These are phyloP conservation scores for Pollenia griseotomentosa DNA, from an alignment of 2,888 invertebrate genomes.

Conservation along the genomic window DNA sequence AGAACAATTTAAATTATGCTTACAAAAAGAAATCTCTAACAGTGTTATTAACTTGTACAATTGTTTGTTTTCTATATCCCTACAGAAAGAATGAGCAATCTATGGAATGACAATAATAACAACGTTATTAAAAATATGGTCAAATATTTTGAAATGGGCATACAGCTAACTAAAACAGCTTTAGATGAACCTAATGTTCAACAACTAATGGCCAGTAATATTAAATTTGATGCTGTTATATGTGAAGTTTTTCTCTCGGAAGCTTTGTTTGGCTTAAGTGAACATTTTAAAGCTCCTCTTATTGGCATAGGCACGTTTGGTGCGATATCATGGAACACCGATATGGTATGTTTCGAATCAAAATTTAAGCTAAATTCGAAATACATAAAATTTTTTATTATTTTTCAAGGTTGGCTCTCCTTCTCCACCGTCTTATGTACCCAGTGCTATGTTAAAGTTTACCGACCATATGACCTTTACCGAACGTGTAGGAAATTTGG, in stretches of 20 bases:
- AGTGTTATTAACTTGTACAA: too few relatives aligned
- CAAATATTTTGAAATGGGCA: slow-evolving; percentile 77
- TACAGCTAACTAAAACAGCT: slow-evolving; percentile 75
- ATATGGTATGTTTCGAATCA: slow-evolving; percentile 75
- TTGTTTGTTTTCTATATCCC: neutral
- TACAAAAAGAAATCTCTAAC: too few relatives aligned
- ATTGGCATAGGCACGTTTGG: slow-evolving; percentile 80
- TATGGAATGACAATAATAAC: slow-evolving; percentile 32
- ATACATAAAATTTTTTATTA: slow-evolving; percentile 59
- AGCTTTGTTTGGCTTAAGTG: slow-evolving; percentile 81
- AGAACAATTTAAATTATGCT: too few relatives aligned
- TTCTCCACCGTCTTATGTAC: slow-evolving; percentile 82
- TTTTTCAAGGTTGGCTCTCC: slow-evolving; percentile 78
- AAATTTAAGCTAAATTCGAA: neutral
- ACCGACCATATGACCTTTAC: slow-evolving; percentile 82
- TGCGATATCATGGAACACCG: slow-evolving; percentile 80
- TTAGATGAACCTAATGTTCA: slow-evolving; percentile 76
- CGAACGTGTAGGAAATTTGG: slow-evolving; percentile 81
- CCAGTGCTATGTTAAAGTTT: slow-evolving; percentile 78
- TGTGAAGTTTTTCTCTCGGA: slow-evolving; percentile 83
- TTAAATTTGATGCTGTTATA: slow-evolving; percentile 83
- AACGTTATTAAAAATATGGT: slow-evolving; percentile 68
- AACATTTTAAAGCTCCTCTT: slow-evolving; percentile 81
- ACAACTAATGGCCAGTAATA: slow-evolving; percentile 79
- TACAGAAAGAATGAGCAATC: slow-evolving; percentile 31